A percentile compares a stretch with the other conserved stretches of the same genome.
These are phyloP conservation scores for Drosophila equinoxialis DNA, from an alignment of 1,140 invertebrate species.

Conservation along the genomic window DNA sequence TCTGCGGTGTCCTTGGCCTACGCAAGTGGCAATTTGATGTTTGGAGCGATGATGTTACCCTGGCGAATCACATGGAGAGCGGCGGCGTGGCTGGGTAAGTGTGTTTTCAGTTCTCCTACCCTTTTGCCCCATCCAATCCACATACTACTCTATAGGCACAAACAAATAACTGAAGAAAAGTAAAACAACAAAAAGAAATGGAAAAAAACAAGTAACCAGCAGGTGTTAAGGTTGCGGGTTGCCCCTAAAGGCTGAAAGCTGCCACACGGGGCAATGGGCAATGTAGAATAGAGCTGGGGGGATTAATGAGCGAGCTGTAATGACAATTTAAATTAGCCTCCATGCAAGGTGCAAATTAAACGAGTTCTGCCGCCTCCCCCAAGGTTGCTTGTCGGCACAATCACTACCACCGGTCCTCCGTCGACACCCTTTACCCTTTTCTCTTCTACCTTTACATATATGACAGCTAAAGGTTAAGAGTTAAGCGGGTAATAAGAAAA, in stretches of 20 bases:
- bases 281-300: conserved; percentile 9
- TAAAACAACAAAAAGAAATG: conserved; percentile 28
- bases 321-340: conserved; percentile 65
- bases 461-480: conserved; percentile 18
- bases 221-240: conserved; percentile 19
- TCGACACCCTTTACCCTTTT: background rate
- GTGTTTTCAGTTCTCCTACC: background rate
- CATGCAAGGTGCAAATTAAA: conserved; percentile 56
- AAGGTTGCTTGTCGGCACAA: background rate
- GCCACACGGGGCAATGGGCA: background rate
- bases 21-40: conserved; percentile 99
- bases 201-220: conserved; percentile 35
- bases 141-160: background rate
- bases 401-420: no score
- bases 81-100: conserved; percentile 96
- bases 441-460: background rate
- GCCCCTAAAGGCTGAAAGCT: background rate
- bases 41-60: conserved; percentile 98
- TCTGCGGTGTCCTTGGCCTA: conserved; percentile 97
- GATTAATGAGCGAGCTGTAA: conserved; percentile 54
- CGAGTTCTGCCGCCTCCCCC: conserved; percentile 17
- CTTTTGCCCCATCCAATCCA: background rate
- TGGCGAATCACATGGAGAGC: conserved; percentile 99
- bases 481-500: background rate
- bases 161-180: background rate